phyloP scores from a whole-genome alignment of 1,140 invertebrate genomes.

The Acromyrmex heyeri region DNA sequence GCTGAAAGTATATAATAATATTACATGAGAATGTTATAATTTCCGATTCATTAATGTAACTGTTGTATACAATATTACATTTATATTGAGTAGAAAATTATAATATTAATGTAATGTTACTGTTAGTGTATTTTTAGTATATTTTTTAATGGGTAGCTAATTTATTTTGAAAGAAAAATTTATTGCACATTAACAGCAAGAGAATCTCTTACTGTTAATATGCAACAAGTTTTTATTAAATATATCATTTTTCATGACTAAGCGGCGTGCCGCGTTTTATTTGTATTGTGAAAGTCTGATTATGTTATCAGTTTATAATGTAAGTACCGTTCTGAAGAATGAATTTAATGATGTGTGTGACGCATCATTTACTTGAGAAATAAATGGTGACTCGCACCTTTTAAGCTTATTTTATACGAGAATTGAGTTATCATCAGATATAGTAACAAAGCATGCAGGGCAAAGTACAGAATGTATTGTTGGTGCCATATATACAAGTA shows the following conservation, averaged over 20 bases:
- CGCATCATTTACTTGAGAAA: neutral
- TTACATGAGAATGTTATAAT: too few relatives aligned
- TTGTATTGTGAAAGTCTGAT: neutral
- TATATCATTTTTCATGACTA: neutral
- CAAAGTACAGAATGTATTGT: neutral
- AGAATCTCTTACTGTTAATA: neutral
- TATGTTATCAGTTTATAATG: conserved; percentile 10
- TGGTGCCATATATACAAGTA: neutral
- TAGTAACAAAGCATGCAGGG: neutral
- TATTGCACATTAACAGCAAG: neutral
- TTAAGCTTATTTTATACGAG: neutral
- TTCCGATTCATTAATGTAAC: too few relatives aligned
- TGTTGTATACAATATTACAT: too few relatives aligned
- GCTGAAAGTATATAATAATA: too few relatives aligned
- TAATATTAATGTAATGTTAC: too few relatives aligned
- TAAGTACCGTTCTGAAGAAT: too few relatives aligned
- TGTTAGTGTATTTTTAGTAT: too few relatives aligned
- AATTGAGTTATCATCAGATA: conserved; percentile 11
- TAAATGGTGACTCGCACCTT: neutral
- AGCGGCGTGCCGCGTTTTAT: neutral
- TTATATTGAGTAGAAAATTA: too few relatives aligned
- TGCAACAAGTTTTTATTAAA: neutral
- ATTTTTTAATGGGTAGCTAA: too few relatives aligned
- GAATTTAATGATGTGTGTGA: neutral
- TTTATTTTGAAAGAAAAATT: too few relatives aligned